Evolutionary conservation across 2,113 vertebrate genomes (phyloP), one percentile per base, ranked within the genome.

Genomic region (Anseranas semipalmata): DNA sequence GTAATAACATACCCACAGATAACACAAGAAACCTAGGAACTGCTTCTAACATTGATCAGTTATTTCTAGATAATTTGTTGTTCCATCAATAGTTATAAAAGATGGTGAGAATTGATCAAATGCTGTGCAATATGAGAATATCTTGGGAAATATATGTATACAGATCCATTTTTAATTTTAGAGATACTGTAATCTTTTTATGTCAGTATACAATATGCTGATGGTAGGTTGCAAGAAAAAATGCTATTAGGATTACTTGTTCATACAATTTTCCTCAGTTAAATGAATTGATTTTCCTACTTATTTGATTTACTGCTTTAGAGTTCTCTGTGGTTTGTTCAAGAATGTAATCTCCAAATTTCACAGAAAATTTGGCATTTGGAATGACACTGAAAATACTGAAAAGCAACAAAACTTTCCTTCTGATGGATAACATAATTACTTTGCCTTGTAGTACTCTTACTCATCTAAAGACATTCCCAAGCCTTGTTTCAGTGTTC

Each of bases 131-230:
- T 89, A 95, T 72, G 62, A 84, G 37, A 93, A 68, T 94, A 86
- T 92, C 97, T 90, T 93, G 97, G 93, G 96, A 98, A 98, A 98
- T 95, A 83, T 7, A 95, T 87, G 58, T 91, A 87, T 62, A 97
- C 45, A 96, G 95, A 98, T 97, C 93, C 93, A 97, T 98, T 97
- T 98, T 98, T 98, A 98, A 98, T 98, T 98, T 97, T 90, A 84
- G 70, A 96, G 85, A 96, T 91, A 90, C 53, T 91, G 52, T 93
- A 96, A 98, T 97, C 95, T 98, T 98, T 98, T 98, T 94, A 96
- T 97, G 96, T 95, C 87, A 87, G 87, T 37, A 62, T 65, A 91
- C 84, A 94, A 95, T 96, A 93, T 74, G 63, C 62, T 97, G 94
- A 98, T 93, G 73, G 56, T 63, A 65, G n/a, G 20, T 28, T 95